Evolutionary conservation across 2,797 vertebrate genomes (phyloP), one percentile per base, ranked within the genome.

Genomic region (Squalus acanthias): DNA sequence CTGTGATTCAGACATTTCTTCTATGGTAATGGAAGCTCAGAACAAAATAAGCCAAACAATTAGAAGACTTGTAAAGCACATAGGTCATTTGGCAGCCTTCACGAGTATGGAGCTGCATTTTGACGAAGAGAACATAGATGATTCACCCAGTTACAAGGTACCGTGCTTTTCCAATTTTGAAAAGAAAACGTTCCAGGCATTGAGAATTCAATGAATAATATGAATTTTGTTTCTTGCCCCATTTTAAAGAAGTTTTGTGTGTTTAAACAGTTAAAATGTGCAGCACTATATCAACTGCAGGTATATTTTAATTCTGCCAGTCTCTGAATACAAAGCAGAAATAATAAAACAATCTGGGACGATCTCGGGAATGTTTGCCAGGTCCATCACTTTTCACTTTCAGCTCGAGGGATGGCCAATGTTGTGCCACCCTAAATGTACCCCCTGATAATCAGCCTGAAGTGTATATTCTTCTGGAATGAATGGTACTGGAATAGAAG

Each of bases 1-100:
- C 0, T 99, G 99, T 96, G 98, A 98, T 97, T 99, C 98, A 10
- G 99, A 99, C 97, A 99, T 99, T 97, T 97, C 98, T 20, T 98
- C 98, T 0, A 98, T 99, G 99, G 99, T 99, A 97, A 98, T 97
- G 12, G 99, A 99, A 97, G 98, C 99, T 69, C 97, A 97, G 95
- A 98, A 97, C 96, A 99, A 99, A 98, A 98, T 98, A 96, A 97
- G 97, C 22, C 97, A 97, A 96, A 98, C 97, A 96, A 96, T 98
- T 96, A 98, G 98, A 70, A 97, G 97, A 39, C 97, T 98, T 0
- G 96, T 98, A 96, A 97, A 98, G 33, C 96, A 96, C 1, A 96
- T 98, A 46, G 98, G 98, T 96, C 98, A 98, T 96, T 97, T 99
- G 97, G 98, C 98, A 9, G 97, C 97, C 39, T 96, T 99, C 96